Evolutionary conservation across 2,113 vertebrate species (phyloP), one percentile per base, ranked within the genome.

Genomic region (Gadus macrocephalus): DNA sequence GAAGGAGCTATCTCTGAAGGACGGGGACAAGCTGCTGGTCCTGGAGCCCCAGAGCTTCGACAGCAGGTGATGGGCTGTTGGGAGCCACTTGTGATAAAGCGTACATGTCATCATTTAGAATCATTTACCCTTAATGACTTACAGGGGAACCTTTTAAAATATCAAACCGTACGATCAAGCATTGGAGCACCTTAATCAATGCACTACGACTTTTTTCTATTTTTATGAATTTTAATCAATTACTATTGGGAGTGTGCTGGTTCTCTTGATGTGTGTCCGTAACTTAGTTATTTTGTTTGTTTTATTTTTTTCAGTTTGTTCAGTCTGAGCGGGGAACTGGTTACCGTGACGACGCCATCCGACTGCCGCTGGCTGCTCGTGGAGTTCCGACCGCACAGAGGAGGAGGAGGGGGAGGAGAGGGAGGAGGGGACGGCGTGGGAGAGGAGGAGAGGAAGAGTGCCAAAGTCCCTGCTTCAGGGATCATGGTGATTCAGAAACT

Each of bases 281-380:
- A 64, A 16, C 28, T 64, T 8, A 49, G 42, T 49, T 49, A 9
- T 49, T 9, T 14, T 49, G 42, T 66, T 14, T 53, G n/a, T 66
- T 59, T 14, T 4, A 22, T 63, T 71, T 58, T 66, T 20, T 38
- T 66, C 69, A 93, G 92, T 67, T 55, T 91, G 56, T 92, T 93
- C 68, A 88, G 79, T 17, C 69, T 79, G 15, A 90, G 82, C 0
- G 92, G 90, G 61, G 90, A 91, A 5, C 65, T 90, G 1, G 86
- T 93, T 65, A 92, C 91, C 0, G 90, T 93, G 85, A 91, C 86
- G 1, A 92, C 92, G 1, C 92, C 91, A 0, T 91, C 89, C 1
- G 92, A 93, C 82, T 92, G 91, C 77, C 91, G 92, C 74, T 97
- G 94, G 95, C 90, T 99, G 25, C 93, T 94, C 74, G 94, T 99